Evolutionary conservation across 2,888 invertebrate genomes (phyloP).

Genomic region (Leucophenga montana): DNA sequence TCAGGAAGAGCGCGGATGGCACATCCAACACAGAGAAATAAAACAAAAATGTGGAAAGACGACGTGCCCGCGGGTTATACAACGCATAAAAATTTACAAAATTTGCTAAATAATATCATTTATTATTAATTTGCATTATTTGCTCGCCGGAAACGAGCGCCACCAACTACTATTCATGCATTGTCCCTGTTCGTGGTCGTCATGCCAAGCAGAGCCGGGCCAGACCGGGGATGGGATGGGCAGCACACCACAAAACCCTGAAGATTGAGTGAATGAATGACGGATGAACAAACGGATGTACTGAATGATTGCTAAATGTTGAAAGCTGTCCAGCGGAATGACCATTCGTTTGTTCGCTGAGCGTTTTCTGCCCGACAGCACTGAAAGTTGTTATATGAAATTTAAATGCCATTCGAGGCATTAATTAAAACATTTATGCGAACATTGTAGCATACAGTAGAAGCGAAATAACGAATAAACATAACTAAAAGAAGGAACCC

Average conservation of each 20-base stretch:
- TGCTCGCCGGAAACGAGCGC: conserved; percentile 12
- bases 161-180: background rate
- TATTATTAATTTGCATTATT: conserved; percentile 33
- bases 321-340: background rate
- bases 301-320: background rate
- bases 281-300: background rate
- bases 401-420: conserved; percentile 1
- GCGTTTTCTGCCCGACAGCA: background rate
- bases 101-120: conserved; percentile 29
- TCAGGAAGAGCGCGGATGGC: background rate
- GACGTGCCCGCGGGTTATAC: background rate
- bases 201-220: too few relatives aligned
- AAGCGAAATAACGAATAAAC: too few relatives aligned
- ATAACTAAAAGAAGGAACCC: too few relatives aligned
- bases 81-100: conserved; percentile 20
- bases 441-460: background rate
- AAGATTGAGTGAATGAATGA: background rate
- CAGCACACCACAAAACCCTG: background rate
- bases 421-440: conserved; percentile 4
- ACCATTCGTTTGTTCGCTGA: background rate
- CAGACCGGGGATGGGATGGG: too few relatives aligned
- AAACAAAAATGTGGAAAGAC: background rate
- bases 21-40: background rate
- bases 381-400: background rate
- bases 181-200: too few relatives aligned